Base-by-base conservation (phyloP, 1,140 invertebrate species). In the Drosophila nebulosa region DNA sequence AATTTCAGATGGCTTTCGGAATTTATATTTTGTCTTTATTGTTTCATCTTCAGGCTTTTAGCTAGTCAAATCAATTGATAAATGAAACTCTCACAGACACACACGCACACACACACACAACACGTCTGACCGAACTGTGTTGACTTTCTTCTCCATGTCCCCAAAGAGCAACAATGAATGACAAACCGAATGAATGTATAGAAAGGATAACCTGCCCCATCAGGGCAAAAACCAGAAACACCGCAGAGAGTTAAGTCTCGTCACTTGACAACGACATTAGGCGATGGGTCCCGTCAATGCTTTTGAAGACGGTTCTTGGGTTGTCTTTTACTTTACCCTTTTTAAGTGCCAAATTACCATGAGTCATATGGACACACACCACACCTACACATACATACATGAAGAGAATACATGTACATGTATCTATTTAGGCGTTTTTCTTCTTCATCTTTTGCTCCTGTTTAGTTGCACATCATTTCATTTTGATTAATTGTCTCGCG, bases 21-120 rank as follows among this genome's bases (percentile, higher is more conserved):
- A 32, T 1, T 32, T 12, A 32, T 32, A 32, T 32, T 32, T 32
- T 10, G 10, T 32, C 27, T 30, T 30, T 32, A 12, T 32, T 4
- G 10, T 0, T 10, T 10, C 9, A 12, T 32, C 39, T 76, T 67
- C 42, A 9, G 65, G 71, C 83, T 88, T 79, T 88, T 88, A 88
- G 88, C 78, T 88, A 89, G 83, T 88, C 83, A 88, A 46, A 88
- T 88, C 79, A 79, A 63, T 79, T 88, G 83, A 88, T 88, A 88
- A 88, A 88, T 88, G 75, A 76, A 65, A 73, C 74, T 83, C 61
- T 63, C 58, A 66, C n/a, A n/a, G n/a, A n/a, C n/a, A n/a, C 76
- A 69, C 76, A 58, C 63, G n/a, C n/a, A n/a, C n/a, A n/a, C n/a
- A n/a, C n/a, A n/a, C 76, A 69, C 76, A 58, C 63, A 51, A 14